Base-by-base conservation (phyloP, 2,888 invertebrate species). In the Siphonodentalium dalli region DNA sequence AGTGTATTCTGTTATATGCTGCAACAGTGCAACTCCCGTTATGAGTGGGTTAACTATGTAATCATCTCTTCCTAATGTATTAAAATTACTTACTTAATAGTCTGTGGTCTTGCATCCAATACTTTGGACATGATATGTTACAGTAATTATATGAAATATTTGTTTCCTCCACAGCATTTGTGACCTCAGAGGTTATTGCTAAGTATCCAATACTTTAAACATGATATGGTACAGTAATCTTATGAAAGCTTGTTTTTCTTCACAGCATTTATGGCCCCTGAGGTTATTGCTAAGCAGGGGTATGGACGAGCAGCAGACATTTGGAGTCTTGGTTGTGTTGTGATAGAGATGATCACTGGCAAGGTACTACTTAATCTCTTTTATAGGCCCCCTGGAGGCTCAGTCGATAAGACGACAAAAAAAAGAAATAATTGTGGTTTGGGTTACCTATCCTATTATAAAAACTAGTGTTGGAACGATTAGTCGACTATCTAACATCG, bases 271-370 rank as follows among this genome's bases (percentile, higher is more conserved):
- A 97, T 96, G 95, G 96, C 95, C 0, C 96, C 96, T 0, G 96
- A 96, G 83, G 91, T 96, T 69, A 94, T 79, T 56, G 81, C 80
- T 1, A 61, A 69, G 27, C 85, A 86, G 58, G 95, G 96, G 0
- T 93, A 95, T 84, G 96, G 96, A 0, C 86, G 95, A 71, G 91
- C 92, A 2, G 93, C 93, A 3, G 97, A 97, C 84, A 89, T 97
- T 75, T 97, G 96, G 96, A 94, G 94, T 28, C 87, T 94, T 38
- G 96, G 95, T 31, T 96, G 95, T 84, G 94, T 94, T 49, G 91
- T 96, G 59, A 88, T 95, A 0, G 95, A 97, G 83, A 96, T 97
- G 95, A 88, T 90, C 21, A 91, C 92, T 13, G 95, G 95, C 66
- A 90, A 92, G 87, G 91, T 92, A 80, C 66, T 74, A 20, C 18